A percentile compares a stretch with the other conserved stretches of the same genome.
Evolutionary conservation across 2,888 invertebrate genomes (phyloP).

Genomic region (Phytoseiulus persimilis): DNA sequence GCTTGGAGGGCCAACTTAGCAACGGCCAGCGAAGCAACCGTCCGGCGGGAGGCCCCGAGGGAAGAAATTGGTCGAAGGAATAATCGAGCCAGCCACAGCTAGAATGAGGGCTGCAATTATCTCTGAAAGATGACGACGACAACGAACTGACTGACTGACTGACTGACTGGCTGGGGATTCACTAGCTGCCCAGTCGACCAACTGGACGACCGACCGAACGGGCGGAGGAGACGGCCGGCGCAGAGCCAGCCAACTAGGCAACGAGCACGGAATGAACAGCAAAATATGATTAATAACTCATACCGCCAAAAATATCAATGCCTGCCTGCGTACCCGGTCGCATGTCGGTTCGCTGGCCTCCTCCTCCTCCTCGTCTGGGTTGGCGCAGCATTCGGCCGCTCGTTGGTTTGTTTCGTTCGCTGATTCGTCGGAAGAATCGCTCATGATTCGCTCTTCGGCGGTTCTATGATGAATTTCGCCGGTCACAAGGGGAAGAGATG

Average conservation of each 20-base stretch:
- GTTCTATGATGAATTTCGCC: neutral
- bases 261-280: neutral
- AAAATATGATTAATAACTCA: neutral
- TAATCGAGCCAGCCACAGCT: conserved; percentile 5
- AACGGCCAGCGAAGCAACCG: neutral
- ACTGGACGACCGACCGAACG: neutral
- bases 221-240: too few species aligned
- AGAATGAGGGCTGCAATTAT: conserved; percentile 5
- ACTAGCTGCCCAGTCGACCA: neutral
- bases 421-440: neutral
- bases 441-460: neutral
- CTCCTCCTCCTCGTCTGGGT: neutral
- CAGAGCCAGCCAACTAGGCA: neutral
- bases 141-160: neutral
- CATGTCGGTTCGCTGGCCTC: neutral
- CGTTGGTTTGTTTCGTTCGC: neutral
- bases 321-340: neutral
- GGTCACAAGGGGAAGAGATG: neutral
- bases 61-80: neutral
- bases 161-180: neutral
- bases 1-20: neutral
- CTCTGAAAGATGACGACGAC: neutral
- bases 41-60: neutral
- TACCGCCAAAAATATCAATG: neutral
- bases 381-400: neutral